Conservation (phyloP, 2,797 vertebrate species). For the Rhynchotus rufescens region DNA sequence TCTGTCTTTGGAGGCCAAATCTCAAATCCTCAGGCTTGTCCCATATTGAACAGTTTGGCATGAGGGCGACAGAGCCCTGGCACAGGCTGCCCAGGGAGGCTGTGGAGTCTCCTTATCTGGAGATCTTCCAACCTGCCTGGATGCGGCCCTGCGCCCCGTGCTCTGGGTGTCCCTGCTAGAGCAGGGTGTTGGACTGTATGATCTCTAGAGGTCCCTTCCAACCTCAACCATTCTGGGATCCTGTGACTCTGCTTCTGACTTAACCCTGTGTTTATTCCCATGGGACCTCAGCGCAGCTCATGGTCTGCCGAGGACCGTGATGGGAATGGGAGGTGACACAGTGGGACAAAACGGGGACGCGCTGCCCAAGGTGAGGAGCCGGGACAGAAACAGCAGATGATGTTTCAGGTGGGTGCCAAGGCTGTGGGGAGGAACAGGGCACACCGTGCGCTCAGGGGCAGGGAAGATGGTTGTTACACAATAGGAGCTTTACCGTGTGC, state of each 20-base stretch:
- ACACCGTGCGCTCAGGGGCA: constrained; percentile 49
- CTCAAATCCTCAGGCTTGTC: constrained; percentile 26
- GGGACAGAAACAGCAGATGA: constrained; percentile 21
- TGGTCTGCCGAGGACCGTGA: not conserved
- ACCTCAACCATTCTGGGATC: too few relatives aligned
- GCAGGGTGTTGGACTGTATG: too few relatives aligned
- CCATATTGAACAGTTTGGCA: not conserved
- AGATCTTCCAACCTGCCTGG: too few relatives aligned
- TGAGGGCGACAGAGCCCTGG: too few relatives aligned
- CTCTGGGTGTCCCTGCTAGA: too few relatives aligned
- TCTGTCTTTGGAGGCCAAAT: constrained; percentile 18
- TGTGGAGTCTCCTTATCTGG: too few relatives aligned
- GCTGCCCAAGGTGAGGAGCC: not conserved
- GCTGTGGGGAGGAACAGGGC: not conserved
- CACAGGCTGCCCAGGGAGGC: too few relatives aligned
- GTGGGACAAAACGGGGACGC: not conserved
- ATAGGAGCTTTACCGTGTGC: not conserved
- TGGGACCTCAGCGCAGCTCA: not conserved
- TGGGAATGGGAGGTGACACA: not conserved
- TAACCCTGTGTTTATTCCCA: not conserved
- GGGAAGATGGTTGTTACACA: constrained; percentile 40
- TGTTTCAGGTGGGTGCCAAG: not conserved
- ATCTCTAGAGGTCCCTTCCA: too few relatives aligned
- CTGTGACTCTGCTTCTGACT: not conserved
- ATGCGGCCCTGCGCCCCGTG: too few relatives aligned